Base-by-base conservation (phyloP, 2,888 invertebrate species). In the Melieria omissa region DNA sequence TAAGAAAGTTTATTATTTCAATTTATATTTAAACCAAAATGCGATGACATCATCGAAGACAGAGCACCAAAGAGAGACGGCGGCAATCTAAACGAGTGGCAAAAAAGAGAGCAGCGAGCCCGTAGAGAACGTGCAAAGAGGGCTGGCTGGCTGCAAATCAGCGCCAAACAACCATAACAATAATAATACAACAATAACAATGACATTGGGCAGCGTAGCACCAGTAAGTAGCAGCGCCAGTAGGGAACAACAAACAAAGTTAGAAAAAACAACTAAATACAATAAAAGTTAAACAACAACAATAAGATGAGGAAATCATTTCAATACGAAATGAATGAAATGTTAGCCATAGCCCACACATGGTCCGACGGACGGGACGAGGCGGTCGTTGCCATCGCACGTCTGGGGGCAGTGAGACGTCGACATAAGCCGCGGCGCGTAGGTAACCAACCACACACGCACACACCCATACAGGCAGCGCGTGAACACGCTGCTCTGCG, bases 11-110 rank as follows among this genome's bases (percentile, higher is more conserved):
- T 72, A 66, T 69, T 69, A 64, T 72, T 68, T 72, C 58, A 69
- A 65, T 72, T 72, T 68, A 72, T 72, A 72, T 73, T 70, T 73
- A 70, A 70, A 73, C 65, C 62, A 73, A 73, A 73, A 66, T 49
- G 70, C 69, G 69, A 73, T 73, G 73, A 73, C 70, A 70, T 73
- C 73, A 73, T 70, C 70, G 62, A 47, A 62, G 70, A 73, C 60
- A 72, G 69, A 71, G 65, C 46, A 55, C 45, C 14, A 16, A 62
- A 49, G 14, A 65, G 60, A 60, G 41, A 69, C 44, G 29, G 42
- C 60, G 2, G 5, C 14, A 54, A 44, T 4, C 47, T 5, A 60
- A 14, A 60, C 42, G 52, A 52, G 4, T 8, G 12, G 16, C 7
- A 14, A 4, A 49, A 49, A 57, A 67, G 42, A 65, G 57, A 65